These are phyloP conservation scores for Argentina silus DNA, from an alignment of 2,797 vertebrate species.

Conservation along the genomic window DNA sequence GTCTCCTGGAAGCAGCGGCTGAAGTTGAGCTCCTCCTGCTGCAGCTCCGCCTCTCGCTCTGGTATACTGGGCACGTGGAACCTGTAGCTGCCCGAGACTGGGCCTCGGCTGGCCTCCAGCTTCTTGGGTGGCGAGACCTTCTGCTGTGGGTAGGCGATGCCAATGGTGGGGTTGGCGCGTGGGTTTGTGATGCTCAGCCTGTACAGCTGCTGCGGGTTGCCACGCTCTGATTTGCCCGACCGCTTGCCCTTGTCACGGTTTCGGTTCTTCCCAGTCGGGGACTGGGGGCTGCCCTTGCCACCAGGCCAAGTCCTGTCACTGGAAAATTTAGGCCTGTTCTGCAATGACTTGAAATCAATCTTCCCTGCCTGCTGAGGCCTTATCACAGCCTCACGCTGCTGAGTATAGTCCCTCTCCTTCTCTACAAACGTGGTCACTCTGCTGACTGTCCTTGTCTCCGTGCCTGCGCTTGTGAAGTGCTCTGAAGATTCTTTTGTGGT, in stretches of 20 bases:
- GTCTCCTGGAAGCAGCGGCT: slow-evolving; percentile 85
- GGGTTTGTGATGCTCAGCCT: slow-evolving; percentile 84
- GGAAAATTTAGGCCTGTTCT: slow-evolving; percentile 80
- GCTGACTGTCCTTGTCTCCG: slow-evolving; percentile 67
- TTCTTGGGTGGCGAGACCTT: slow-evolving; percentile 87
- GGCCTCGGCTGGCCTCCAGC: slow-evolving; percentile 73
- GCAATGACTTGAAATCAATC: slow-evolving; percentile 88
- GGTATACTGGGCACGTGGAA: slow-evolving; percentile 85
- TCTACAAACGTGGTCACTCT: slow-evolving; percentile 66
- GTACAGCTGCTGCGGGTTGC: slow-evolving; percentile 88
- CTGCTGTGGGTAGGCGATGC: slow-evolving; percentile 88
- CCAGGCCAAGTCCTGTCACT: slow-evolving; percentile 82
- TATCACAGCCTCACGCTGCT: slow-evolving; percentile 90
- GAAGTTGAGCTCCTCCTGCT: slow-evolving; percentile 83
- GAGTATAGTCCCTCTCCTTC: slow-evolving; percentile 83
- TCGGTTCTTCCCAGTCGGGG: slow-evolving; percentile 81
- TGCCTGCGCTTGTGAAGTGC: slow-evolving; percentile 71
- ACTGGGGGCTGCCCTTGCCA: slow-evolving; percentile 81
- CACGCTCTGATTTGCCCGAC: slow-evolving; percentile 80
- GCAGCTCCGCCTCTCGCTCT: slow-evolving; percentile 82
- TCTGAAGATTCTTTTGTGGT: slow-evolving; percentile 75
- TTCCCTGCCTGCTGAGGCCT: slow-evolving; percentile 86
- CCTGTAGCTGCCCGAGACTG: slow-evolving; percentile 79
- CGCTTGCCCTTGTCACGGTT: slow-evolving; percentile 81
- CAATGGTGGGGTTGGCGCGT: slow-evolving; percentile 85